phyloP scores from a whole-genome alignment of 1,140 invertebrate genomes.

The Branchinecta lynchi region DNA sequence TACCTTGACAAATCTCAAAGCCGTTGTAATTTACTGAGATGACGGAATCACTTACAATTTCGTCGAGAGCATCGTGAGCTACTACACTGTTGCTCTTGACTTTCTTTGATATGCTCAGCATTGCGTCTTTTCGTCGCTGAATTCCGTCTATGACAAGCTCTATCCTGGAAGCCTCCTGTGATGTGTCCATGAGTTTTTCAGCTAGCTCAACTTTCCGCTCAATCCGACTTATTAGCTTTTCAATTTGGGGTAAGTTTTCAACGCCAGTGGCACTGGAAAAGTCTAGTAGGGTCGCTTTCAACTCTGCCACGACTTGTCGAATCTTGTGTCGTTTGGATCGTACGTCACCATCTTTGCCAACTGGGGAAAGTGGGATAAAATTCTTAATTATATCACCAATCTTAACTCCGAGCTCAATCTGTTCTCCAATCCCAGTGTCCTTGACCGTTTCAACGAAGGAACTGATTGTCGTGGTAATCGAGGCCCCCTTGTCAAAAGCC shows the following conservation, averaged over 20 bases:
- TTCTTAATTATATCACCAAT: background rate
- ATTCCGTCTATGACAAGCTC: background rate
- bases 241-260: background rate
- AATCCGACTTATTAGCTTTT: background rate
- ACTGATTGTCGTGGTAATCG: background rate
- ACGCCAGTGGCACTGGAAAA: background rate
- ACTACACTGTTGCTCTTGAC: background rate
- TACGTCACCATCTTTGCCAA: background rate
- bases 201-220: background rate
- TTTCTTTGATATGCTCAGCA: background rate
- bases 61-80: background rate
- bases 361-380: background rate
- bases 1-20: background rate
- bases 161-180: background rate
- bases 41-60: background rate
- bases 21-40: background rate
- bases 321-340: background rate
- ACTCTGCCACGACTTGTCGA: background rate
- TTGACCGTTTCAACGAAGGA: background rate
- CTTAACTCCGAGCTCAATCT: background rate
- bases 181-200: background rate
- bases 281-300: background rate
- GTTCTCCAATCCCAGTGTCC: background rate
- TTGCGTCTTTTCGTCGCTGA: background rate
- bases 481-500: background rate